Percentiles rank a stretch among this genome's conserved stretches.
These are phyloP conservation scores for Synergus gifuensis DNA, from an alignment of 2,888 invertebrate species.

Conservation along the genomic window DNA sequence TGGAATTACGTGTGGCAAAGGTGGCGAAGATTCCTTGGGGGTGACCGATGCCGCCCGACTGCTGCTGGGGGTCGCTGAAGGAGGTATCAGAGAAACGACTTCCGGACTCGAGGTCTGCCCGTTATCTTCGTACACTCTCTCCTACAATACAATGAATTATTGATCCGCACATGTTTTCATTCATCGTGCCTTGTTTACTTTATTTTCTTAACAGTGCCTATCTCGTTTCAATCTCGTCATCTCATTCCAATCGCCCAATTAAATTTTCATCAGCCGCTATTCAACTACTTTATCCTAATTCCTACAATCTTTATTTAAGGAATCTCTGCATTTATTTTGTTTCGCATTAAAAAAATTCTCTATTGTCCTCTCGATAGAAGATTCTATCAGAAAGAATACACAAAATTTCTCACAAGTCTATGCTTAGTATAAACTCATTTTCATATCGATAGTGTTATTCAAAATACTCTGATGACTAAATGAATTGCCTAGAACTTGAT, in stretches of 20 bases:
- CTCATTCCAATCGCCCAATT: slow-evolving; percentile 34
- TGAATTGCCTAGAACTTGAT: no score
- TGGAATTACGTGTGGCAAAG: slow-evolving; percentile 78
- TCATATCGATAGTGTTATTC: background rate
- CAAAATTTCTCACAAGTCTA: background rate
- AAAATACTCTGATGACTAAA: background rate
- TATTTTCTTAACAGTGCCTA: slow-evolving; percentile 38
- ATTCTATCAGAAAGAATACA: no score
- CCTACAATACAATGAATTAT: slow-evolving; percentile 73
- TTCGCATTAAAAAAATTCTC: background rate
- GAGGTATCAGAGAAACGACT: slow-evolving; percentile 84
- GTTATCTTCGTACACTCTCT: slow-evolving; percentile 74
- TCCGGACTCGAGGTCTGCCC: slow-evolving; percentile 80
- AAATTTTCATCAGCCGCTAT: slow-evolving; percentile 35
- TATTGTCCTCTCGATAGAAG: background rate
- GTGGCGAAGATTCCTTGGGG: slow-evolving; percentile 79
- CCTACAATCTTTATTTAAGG: background rate
- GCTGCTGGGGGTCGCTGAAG: slow-evolving; percentile 81
- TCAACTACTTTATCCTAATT: background rate
- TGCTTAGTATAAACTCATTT: background rate
- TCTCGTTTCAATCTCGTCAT: slow-evolving; percentile 36
- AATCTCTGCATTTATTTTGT: background rate
- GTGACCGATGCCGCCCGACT: slow-evolving; percentile 79
- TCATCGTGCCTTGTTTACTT: slow-evolving; percentile 47
- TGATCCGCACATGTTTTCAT: slow-evolving; percentile 59